These are phyloP conservation scores for Plodia interpunctella DNA, from an alignment of 1,140 invertebrate genomes.

Conservation along the genomic window DNA sequence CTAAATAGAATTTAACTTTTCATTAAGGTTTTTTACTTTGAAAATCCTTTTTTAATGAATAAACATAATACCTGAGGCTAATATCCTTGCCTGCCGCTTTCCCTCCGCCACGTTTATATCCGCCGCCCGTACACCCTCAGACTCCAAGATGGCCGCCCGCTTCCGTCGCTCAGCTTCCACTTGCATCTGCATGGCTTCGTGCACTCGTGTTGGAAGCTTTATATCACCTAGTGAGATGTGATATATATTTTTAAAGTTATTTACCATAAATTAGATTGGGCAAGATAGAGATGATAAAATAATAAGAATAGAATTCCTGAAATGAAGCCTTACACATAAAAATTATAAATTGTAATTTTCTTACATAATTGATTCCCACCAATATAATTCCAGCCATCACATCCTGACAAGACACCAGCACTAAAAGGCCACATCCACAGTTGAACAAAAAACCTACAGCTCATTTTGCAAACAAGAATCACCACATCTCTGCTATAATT, in stretches of 20 bases:
- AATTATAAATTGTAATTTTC: too few species aligned
- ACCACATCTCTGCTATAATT: background rate
- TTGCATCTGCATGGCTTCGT: slow-evolving; percentile 99
- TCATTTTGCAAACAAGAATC: background rate
- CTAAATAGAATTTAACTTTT: too few species aligned
- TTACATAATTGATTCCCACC: background rate
- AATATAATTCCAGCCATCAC: background rate
- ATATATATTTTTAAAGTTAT: too few species aligned
- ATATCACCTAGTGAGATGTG: slow-evolving; percentile 86
- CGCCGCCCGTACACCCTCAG: slow-evolving; percentile 95
- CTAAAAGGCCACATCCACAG: background rate
- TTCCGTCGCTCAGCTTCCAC: slow-evolving; percentile 98
- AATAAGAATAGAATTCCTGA: too few species aligned
- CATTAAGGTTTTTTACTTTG: too few species aligned
- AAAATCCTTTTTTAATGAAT: slow-evolving; percentile 9
- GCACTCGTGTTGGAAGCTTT: slow-evolving; percentile 92
- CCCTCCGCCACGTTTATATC: slow-evolving; percentile 99
- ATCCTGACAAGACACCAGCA: background rate
- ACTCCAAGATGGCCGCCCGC: slow-evolving; percentile 97
- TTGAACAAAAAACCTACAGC: background rate
- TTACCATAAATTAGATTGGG: too few species aligned
- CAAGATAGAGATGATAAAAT: background rate
- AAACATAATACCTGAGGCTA: slow-evolving; percentile 87
- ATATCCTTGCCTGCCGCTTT: slow-evolving; percentile 92
- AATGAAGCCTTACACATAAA: too few species aligned